Evolutionary conservation across 2,113 vertebrate genomes (phyloP), one percentile per base, ranked within the genome.

Genomic region (Oreamnos americanus): DNA sequence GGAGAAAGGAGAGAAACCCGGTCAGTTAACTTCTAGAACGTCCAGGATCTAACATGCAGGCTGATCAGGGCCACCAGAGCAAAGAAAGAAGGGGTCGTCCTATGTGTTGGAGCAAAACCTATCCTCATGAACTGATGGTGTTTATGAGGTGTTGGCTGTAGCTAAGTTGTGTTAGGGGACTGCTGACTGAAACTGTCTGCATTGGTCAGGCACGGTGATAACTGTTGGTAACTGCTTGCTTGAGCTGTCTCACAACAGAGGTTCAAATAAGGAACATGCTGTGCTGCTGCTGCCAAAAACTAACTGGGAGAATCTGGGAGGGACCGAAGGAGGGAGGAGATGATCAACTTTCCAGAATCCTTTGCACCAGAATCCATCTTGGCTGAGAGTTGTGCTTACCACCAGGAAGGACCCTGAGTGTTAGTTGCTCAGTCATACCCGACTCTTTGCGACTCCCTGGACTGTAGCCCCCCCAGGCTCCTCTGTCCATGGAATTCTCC

Each of bases 1-100:
- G 90, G 98, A 81, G 95, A 45, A 85, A 94, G 98, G 67, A 12
- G 92, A 96, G 96, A 96, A 90, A 87, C 14, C 28, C 1, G 85
- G 91, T 98, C 71, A 98, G 76, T 97, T 51, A 51, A 51, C 89
- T 93, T 74, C 10, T 5, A 84, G 51, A 67, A 94, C 79, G 53
- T 55, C 12, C 3, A 71, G 60, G 87, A 96, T 94, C 2, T 43
- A 94, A 53, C 51, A 1, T 33, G 10, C 15, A 49, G 51, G 86
- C 17, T 74, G 6, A 23, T 30, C 0, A 81, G 0, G 45, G 43
- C n/a, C 30, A 74, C 17, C 13, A 64, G 85, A 74, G 84, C 13
- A 28, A n/a, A 95, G 64, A 58, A 33, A 95, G 64, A 55, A 19
- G 23, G 87, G 28, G 13, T 3, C 23, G 13, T 33, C 53, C 16